Percentiles rank a stretch among this genome's conserved stretches.
Evolutionary conservation across 2,113 vertebrate genomes (phyloP).

Genomic region (Diphyllodes magnificus): DNA sequence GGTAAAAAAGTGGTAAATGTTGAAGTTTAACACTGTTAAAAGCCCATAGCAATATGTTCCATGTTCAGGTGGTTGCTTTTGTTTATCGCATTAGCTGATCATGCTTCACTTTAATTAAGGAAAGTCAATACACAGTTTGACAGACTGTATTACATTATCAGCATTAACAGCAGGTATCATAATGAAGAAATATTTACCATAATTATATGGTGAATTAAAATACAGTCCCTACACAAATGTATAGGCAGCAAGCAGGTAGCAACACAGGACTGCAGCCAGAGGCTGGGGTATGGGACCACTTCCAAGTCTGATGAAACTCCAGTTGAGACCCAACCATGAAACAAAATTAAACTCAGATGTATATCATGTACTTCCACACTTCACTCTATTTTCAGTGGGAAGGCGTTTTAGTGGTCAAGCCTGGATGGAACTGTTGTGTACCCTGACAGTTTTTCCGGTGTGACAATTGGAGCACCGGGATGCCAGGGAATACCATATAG

Average conservation of each 20-base stretch:
- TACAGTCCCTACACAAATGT: background rate
- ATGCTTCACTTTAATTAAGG: background rate
- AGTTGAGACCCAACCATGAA: background rate
- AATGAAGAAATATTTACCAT: background rate
- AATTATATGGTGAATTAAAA: background rate
- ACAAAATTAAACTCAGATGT: background rate
- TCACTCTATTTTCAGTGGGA: background rate
- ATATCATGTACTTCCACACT: background rate
- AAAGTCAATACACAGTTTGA: background rate
- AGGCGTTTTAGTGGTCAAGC: background rate
- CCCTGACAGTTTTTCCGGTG: background rate
- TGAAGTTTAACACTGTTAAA: background rate
- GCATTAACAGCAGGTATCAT: background rate
- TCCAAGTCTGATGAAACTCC: background rate
- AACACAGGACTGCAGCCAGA: background rate
- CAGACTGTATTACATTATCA: background rate
- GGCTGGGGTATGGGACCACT: background rate
- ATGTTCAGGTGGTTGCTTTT: background rate
- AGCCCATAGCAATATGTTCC: background rate
- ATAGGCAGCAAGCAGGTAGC: background rate
- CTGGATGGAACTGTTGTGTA: background rate
- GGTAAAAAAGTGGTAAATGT: background rate
- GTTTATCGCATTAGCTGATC: background rate
- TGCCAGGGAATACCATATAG: background rate
- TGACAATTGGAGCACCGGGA: background rate